These are phyloP conservation scores for Xiphorhynchus erythropygius DNA, from an alignment of 2,797 vertebrate species.

Conservation along the genomic window DNA sequence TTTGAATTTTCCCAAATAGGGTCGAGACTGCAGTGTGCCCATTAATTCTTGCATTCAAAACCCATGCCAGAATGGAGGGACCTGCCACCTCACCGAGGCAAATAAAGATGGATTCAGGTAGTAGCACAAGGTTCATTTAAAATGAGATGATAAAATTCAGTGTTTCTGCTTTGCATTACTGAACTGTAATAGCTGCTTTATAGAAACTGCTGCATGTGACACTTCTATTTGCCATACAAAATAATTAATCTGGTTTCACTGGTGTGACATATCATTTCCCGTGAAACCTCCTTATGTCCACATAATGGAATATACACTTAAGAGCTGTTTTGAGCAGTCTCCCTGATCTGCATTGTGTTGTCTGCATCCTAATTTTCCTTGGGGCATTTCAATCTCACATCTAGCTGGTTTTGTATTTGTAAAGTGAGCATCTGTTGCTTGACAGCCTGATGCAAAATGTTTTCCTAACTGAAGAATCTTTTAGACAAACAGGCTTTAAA, in stretches of 20 bases:
- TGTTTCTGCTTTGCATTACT: slow-evolving; percentile 10
- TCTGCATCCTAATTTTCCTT: slow-evolving; percentile 11
- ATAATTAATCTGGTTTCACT: background rate
- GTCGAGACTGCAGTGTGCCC: slow-evolving; percentile 89
- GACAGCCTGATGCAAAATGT: slow-evolving; percentile 35
- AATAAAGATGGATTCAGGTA: slow-evolving; percentile 92
- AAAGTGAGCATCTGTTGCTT: slow-evolving; percentile 33
- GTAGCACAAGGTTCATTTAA: background rate
- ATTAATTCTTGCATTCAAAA: slow-evolving; percentile 93
- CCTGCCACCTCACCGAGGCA: slow-evolving; percentile 87
- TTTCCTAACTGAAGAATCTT: slow-evolving; percentile 24
- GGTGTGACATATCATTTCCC: background rate
- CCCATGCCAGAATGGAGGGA: slow-evolving; percentile 91
- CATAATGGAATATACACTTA: background rate
- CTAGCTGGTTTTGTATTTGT: background rate
- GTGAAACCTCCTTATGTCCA: slow-evolving; percentile 27
- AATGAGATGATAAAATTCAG: background rate
- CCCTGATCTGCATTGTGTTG: background rate
- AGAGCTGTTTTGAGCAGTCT: background rate
- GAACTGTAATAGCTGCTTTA: background rate
- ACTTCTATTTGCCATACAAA: background rate
- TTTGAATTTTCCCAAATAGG: slow-evolving; percentile 76
- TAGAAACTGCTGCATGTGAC: background rate
- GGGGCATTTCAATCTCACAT: slow-evolving; percentile 12
- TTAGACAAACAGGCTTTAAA: slow-evolving; percentile 17